These are phyloP conservation scores for Dunckerocampus dactyliophorus DNA, from an alignment of 2,113 vertebrate species.

Conservation along the genomic window DNA sequence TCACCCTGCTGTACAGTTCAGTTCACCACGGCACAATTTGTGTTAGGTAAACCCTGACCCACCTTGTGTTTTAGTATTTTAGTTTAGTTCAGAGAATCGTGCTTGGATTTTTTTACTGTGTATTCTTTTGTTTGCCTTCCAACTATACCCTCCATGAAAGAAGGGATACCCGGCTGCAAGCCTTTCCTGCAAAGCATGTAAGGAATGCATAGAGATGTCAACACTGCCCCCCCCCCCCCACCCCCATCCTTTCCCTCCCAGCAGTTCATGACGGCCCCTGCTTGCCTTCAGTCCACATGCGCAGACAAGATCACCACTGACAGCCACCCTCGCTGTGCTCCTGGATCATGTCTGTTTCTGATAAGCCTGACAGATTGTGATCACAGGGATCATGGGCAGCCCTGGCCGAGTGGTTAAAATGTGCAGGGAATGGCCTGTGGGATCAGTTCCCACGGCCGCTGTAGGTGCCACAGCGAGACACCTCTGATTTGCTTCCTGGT, in stretches of 20 bases:
- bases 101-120: no score
- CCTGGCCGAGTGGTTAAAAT: no score
- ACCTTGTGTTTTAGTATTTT: no score
- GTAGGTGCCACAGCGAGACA: no score
- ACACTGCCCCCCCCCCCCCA: slow-evolving; percentile 20
- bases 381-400: slow-evolving; percentile 20
- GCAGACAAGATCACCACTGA: slow-evolving; percentile 30
- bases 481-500: no score
- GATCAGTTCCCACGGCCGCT: no score
- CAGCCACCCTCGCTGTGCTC: slow-evolving; percentile 5
- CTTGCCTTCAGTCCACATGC: slow-evolving; percentile 42
- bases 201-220: slow-evolving; percentile 65
- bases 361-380: slow-evolving; percentile 54
- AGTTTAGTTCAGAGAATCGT: no score
- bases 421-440: not conserved
- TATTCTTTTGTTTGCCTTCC: no score
- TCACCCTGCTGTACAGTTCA: no score
- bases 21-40: no score
- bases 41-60: no score
- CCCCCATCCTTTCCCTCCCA: slow-evolving; percentile 7
- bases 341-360: slow-evolving; percentile 44
- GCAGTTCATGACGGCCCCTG: slow-evolving; percentile 24
- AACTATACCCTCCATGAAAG: slow-evolving; percentile 26
- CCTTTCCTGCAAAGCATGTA: slow-evolving; percentile 61
- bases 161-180: slow-evolving; percentile 35